phyloP scores from a whole-genome alignment of 2,113 vertebrate species.

The Globicephala melas region DNA sequence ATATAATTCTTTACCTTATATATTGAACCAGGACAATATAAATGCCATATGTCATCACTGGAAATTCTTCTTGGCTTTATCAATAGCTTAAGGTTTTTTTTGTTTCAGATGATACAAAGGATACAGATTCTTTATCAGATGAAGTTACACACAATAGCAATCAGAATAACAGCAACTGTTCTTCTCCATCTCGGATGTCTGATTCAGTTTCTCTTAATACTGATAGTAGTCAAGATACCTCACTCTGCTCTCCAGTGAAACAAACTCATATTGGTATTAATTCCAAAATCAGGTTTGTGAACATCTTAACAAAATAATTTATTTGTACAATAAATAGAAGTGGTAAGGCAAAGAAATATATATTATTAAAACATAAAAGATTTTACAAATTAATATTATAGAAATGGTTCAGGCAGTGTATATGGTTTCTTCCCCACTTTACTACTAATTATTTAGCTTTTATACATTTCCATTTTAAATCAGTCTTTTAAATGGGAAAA shows the following conservation, averaged over 20 bases:
- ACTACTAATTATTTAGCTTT: constrained; percentile 4
- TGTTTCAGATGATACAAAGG: constrained; percentile 90
- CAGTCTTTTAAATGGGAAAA: not conserved
- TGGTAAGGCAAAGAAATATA: not conserved
- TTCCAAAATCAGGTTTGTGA: constrained; percentile 89
- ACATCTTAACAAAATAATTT: constrained; percentile 18
- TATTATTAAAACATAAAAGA: not conserved
- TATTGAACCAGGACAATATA: not conserved
- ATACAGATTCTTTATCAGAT: constrained; percentile 94
- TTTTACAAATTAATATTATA: constrained; percentile 33
- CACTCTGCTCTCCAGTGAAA: constrained; percentile 93
- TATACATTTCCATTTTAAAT: constrained; percentile 3
- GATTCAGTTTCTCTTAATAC: constrained; percentile 98
- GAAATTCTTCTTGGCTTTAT: constrained; percentile 45
- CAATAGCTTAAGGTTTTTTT: constrained; percentile 10
- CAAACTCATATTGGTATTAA: constrained; percentile 87
- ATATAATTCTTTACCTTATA: not conserved
- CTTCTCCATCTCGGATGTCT: constrained; percentile 98
- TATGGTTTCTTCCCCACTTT: not conserved
- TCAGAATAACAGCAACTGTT: constrained; percentile 99
- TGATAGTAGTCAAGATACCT: constrained; percentile 96
- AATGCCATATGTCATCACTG: not conserved
- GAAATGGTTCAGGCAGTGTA: not conserved
- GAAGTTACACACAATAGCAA: constrained; percentile 97
- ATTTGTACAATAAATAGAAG: constrained; percentile 32